These are phyloP conservation scores for Naso thynnoides DNA, from an alignment of 2,797 vertebrate species.

Conservation along the genomic window DNA sequence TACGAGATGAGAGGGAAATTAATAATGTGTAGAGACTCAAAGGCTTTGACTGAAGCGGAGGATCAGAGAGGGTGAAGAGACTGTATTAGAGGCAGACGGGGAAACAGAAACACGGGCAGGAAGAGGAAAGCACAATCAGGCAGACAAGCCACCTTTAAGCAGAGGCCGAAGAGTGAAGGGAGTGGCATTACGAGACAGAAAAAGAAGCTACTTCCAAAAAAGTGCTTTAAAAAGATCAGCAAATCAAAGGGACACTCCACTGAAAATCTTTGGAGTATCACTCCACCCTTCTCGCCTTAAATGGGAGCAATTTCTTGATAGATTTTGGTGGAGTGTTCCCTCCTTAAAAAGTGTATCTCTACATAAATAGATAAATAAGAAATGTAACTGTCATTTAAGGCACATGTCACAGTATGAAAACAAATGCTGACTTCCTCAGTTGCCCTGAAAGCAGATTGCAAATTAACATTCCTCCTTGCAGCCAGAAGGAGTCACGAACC, in stretches of 20 bases:
- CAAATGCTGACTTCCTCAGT: background rate
- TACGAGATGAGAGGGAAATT: constrained; percentile 80
- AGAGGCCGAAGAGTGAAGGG: constrained; percentile 19
- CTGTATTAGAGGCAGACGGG: constrained; percentile 40
- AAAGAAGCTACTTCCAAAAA: constrained; percentile 18
- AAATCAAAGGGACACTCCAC: constrained; percentile 12
- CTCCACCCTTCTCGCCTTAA: background rate
- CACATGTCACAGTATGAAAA: constrained; percentile 9
- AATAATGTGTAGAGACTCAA: constrained; percentile 77
- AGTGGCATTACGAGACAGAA: constrained; percentile 28
- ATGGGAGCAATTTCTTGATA: background rate
- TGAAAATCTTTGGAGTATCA: background rate
- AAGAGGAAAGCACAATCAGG: constrained; percentile 47
- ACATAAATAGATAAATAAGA: background rate
- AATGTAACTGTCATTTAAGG: constrained; percentile 5
- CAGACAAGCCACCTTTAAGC: constrained; percentile 45
- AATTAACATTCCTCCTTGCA: constrained; percentile 50
- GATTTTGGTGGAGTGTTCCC: background rate
- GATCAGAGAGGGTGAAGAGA: constrained; percentile 56
- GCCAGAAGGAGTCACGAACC: constrained; percentile 40
- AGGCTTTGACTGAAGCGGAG: constrained; percentile 73
- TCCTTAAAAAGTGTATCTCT: background rate
- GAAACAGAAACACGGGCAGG: constrained; percentile 43
- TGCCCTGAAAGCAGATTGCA: constrained; percentile 55
- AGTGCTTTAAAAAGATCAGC: constrained; percentile 13